Evolutionary conservation across 2,113 vertebrate species (phyloP).

Genomic region (Ctenodactylus gundi): DNA sequence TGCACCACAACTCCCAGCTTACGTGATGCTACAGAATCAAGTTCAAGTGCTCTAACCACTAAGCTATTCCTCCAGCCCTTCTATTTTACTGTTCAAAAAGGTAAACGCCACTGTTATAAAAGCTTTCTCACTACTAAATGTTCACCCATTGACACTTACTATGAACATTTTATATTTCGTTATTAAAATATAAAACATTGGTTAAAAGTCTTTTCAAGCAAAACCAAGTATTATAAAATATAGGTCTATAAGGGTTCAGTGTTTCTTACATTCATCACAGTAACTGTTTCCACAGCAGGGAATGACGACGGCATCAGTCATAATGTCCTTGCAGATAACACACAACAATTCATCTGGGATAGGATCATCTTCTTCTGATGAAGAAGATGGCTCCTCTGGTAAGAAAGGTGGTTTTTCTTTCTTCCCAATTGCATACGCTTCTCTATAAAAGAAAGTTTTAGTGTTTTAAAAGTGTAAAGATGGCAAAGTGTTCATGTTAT

Average conservation of each 20-base stretch:
- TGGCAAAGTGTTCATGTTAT: not conserved
- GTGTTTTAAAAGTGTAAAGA: not conserved
- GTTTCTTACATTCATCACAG: slow-evolving; percentile 96
- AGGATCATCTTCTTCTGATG: slow-evolving; percentile 90
- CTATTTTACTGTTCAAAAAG: not conserved
- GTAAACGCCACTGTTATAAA: not conserved
- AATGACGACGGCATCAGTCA: slow-evolving; percentile 97
- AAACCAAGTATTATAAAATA: not conserved
- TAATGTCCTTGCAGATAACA: slow-evolving; percentile 95
- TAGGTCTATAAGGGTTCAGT: not conserved
- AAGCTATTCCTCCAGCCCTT: too few species aligned
- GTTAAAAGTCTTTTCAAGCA: not conserved
- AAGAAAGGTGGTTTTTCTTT: slow-evolving; percentile 96
- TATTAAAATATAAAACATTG: slow-evolving; percentile 8
- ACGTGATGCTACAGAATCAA: too few species aligned
- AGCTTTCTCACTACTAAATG: not conserved
- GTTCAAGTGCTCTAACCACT: too few species aligned
- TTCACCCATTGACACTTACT: not conserved
- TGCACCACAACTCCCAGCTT: too few species aligned
- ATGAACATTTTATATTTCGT: not conserved
- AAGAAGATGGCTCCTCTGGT: slow-evolving; percentile 87
- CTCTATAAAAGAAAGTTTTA: slow-evolving; percentile 81
- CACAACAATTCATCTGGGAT: slow-evolving; percentile 95
- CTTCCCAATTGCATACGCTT: slow-evolving; percentile 96
- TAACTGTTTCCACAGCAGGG: slow-evolving; percentile 99